phyloP scores from a whole-genome alignment of 2,797 vertebrate genomes.

The Tokudaia tokunoshimensis region DNA sequence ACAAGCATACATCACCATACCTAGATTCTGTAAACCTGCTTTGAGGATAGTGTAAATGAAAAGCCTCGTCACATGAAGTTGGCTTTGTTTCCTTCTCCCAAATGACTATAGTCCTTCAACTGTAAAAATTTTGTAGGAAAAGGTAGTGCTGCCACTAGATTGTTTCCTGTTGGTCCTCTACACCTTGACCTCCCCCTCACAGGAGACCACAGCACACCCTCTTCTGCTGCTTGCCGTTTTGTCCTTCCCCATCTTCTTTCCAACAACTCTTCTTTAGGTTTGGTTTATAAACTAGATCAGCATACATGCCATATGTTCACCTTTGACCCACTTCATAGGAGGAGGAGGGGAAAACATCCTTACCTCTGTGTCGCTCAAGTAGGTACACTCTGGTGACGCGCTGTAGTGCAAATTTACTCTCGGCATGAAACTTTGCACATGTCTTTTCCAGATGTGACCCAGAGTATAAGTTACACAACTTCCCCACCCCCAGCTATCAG shows the following conservation, averaged over 20 bases:
- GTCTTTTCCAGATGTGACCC: constrained; percentile 75
- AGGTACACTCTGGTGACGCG: not conserved
- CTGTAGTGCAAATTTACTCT: constrained; percentile 35
- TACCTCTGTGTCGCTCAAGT: not conserved
- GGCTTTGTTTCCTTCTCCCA: not conserved
- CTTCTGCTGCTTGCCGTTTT: not conserved
- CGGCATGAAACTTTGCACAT: not conserved
- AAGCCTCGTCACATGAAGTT: not conserved
- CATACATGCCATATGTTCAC: not conserved
- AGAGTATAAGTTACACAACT: constrained; percentile 41
- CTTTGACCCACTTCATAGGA: not conserved
- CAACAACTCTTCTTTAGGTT: not conserved
- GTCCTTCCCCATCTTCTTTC: not conserved
- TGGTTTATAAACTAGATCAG: not conserved
- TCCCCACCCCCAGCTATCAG: not conserved
- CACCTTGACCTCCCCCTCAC: not conserved
- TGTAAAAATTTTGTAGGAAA: not conserved
- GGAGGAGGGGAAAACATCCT: not conserved
- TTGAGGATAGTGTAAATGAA: not conserved
- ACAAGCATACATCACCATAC: not conserved
- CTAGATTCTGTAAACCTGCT: not conserved
- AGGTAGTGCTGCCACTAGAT: not conserved
- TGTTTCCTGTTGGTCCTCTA: not conserved
- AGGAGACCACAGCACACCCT: not conserved
- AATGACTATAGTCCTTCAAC: not conserved